Evolutionary conservation across 2,797 vertebrate species (phyloP).

Genomic region (Coregonus ussuriensis): DNA sequence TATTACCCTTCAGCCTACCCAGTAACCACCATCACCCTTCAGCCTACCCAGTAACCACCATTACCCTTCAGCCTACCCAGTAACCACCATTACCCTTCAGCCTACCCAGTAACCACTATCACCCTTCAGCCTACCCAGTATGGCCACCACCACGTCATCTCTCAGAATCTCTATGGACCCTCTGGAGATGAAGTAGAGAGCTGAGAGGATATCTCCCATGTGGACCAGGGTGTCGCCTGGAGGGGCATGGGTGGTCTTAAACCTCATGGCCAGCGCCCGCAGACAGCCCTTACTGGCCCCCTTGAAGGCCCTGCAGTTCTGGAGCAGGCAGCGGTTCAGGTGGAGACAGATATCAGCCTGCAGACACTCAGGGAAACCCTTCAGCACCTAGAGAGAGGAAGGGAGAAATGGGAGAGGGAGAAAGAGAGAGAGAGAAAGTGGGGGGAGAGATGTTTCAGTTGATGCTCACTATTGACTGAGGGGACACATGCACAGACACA

Average conservation of each 20-base stretch:
- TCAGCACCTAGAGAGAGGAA: conserved; percentile 81
- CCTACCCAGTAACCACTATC: not conserved
- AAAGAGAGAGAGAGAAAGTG: not conserved
- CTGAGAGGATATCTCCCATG: conserved; percentile 92
- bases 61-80: too few species aligned
- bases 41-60: too few species aligned
- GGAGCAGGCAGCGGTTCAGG: conserved; percentile 90
- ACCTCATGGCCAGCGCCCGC: conserved; percentile 92
- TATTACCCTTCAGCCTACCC: too few species aligned
- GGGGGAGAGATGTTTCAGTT: conserved; percentile 16
- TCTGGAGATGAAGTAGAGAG: conserved; percentile 95
- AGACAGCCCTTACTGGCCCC: conserved; percentile 97
- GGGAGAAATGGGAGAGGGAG: not conserved
- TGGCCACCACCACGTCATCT: conserved; percentile 95
- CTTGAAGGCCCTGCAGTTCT: conserved; percentile 91
- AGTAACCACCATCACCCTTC: too few species aligned
- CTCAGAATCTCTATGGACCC: conserved; percentile 97
- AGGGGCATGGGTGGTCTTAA: conserved; percentile 93
- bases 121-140: conserved; percentile 70
- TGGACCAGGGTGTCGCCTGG: conserved; percentile 97
- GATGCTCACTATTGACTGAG: conserved; percentile 25
- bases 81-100: too few species aligned
- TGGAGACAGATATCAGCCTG: conserved; percentile 98
- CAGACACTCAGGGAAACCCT: conserved; percentile 96
- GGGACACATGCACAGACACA: conserved; percentile 8